These are phyloP conservation scores for Forbesichthys papilliferus DNA, from an alignment of 2,113 vertebrate genomes.

Conservation along the genomic window DNA sequence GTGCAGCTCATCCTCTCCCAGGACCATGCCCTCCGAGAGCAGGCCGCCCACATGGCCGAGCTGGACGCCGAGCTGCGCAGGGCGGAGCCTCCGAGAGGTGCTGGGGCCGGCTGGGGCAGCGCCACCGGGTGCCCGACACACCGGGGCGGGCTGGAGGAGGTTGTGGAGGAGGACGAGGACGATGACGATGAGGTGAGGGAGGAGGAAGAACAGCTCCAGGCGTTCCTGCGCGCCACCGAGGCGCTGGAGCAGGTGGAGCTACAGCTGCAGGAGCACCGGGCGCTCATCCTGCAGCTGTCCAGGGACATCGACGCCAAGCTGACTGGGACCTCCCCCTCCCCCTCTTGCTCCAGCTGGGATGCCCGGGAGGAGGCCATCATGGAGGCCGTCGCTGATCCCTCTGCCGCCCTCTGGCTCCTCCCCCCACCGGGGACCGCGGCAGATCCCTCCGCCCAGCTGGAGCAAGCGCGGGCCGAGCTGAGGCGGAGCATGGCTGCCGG, in stretches of 20 bases:
- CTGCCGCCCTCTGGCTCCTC: conserved; percentile 15
- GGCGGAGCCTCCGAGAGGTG: conserved; percentile 59
- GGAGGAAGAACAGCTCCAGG: conserved; percentile 70
- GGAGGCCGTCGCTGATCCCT: conserved; percentile 7
- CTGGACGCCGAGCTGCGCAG: conserved; percentile 80
- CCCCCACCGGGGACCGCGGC: conserved; percentile 32
- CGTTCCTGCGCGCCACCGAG: conserved; percentile 74
- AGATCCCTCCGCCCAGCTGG: conserved; percentile 71
- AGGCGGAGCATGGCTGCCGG: conserved; percentile 83
- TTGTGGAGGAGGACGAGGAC: conserved; percentile 41
- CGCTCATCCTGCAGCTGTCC: conserved; percentile 84
- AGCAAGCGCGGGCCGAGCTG: conserved; percentile 80
- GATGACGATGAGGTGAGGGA: conserved; percentile 10
- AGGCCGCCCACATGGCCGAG: conserved; percentile 86
- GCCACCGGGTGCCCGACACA: conserved; percentile 45
- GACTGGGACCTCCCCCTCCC: conserved; percentile 13
- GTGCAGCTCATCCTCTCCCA: conserved; percentile 91
- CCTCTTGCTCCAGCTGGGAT: too few species aligned
- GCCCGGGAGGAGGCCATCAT: conserved; percentile 41
- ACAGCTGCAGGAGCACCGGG: conserved; percentile 79
- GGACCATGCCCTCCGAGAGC: conserved; percentile 91
- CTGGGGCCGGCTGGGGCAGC: background rate
- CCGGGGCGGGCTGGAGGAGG: conserved; percentile 34
- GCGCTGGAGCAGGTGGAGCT: conserved; percentile 82
- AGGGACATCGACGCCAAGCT: conserved; percentile 87